phyloP scores from a whole-genome alignment of 2,797 vertebrate species.

The Hydrophis major region DNA sequence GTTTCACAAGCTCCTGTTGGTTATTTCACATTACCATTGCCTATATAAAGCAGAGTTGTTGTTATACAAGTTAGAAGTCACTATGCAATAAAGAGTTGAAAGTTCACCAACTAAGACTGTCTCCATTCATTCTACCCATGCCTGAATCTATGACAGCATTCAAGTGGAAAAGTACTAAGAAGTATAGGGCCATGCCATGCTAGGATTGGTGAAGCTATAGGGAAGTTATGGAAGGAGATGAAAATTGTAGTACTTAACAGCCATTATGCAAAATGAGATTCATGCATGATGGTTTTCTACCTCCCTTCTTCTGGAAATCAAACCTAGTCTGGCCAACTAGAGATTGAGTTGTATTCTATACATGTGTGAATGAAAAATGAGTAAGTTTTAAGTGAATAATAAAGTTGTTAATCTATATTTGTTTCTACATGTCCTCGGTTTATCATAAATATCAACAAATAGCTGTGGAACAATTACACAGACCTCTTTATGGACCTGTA shows the following conservation, averaged over 20 bases:
- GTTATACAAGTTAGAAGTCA: no score
- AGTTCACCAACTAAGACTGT: no score
- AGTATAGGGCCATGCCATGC: not conserved
- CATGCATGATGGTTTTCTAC: not conserved
- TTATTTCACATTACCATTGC: no score
- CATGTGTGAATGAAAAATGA: not conserved
- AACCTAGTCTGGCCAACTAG: not conserved
- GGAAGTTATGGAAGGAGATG: not conserved
- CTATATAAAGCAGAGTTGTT: no score
- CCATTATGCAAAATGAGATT: not conserved
- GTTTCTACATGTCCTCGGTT: not conserved
- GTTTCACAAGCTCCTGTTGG: no score
- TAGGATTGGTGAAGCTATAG: not conserved
- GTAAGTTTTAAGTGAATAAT: not conserved
- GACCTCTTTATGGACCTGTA: not conserved
- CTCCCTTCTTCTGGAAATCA: not conserved
- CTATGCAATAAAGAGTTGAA: no score
- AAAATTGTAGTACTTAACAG: not conserved
- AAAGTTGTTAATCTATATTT: not conserved
- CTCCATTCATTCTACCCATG: no score
- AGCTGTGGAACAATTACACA: not conserved
- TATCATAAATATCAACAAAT: not conserved
- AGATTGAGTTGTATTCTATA: not conserved
- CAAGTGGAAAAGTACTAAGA: not conserved
- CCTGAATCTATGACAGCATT: not conserved